Base-by-base conservation (phyloP, 2,113 vertebrate genomes). In the Phalacrocorax carbo region DNA sequence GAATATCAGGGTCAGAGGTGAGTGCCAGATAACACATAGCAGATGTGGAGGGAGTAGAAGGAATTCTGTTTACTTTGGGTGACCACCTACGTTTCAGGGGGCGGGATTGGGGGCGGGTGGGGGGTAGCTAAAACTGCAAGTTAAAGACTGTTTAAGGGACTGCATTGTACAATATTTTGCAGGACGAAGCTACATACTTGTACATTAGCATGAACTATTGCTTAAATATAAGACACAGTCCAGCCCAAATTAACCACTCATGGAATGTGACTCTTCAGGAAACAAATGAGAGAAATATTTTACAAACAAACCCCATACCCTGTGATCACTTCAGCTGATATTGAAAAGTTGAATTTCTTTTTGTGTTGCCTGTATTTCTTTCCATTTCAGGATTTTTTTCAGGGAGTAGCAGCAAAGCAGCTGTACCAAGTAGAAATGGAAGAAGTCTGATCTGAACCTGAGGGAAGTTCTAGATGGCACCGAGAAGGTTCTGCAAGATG, bases 1-100 rank as follows among this genome's bases (percentile, higher is more conserved):
- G 96, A 96, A 96, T 95, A 97, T 82, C 60, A 93, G 61, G 94
- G 78, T 96, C 96, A 97, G 70, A 96, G 80, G 93, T 96, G 83
- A 97, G 68, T 89, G 94, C 94, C 70, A 97, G 92, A 97, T 95
- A 95, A 97, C 83, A 62, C 95, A 54, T 12, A 97, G 49, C 96
- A 97, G 92, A 93, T 91, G 61, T 96, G 93, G 93, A 95, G 82
- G 94, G 83, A 96, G 61, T 60, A 94, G 79, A 97, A 97, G 91
- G 73, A 97, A 97, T 93, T 89, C 65, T 95, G 78, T 96, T 97
- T 90, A 93, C 69, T 88, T 93, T 95, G 72, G 84, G 88, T 96
- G 96, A 90, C 97, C 94, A 96, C 94, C 94, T 96, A 93, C 72
- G 0, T 94, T 96, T 96, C 52, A 65, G 57, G 77, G n/a, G 25